These are phyloP conservation scores for Atherinosoma microstoma DNA, from an alignment of 2,797 vertebrate species.

Conservation along the genomic window DNA sequence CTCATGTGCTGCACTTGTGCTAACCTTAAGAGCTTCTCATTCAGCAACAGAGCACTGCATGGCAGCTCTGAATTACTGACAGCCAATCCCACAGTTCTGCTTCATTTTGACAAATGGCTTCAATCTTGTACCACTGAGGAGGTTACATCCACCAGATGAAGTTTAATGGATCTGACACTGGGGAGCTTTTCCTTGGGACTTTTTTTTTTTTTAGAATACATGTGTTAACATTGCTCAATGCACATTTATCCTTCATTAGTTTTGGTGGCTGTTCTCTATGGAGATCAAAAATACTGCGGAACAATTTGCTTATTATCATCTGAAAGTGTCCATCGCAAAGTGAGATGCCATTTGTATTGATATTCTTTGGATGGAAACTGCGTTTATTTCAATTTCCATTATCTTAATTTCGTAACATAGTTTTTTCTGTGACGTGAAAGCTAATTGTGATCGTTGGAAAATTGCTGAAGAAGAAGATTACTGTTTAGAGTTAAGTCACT, in stretches of 20 bases:
- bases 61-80: conserved; percentile 64
- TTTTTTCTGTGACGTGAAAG: conserved; percentile 6
- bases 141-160: conserved; percentile 51
- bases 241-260: conserved; percentile 8
- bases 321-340: not conserved
- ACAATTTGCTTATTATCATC: conserved; percentile 2
- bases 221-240: conserved; percentile 1
- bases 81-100: conserved; percentile 52
- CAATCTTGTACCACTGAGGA: conserved; percentile 46
- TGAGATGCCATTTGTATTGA: not conserved
- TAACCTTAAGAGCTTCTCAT: conserved; percentile 59
- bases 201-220: conserved; percentile 15
- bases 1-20: conserved; percentile 41
- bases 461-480: conserved; percentile 15
- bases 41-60: conserved; percentile 44
- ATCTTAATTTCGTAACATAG: conserved; percentile 9
- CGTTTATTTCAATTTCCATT: not conserved
- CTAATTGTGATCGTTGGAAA: not conserved
- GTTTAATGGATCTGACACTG: conserved; percentile 40
- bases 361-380: conserved; percentile 3
- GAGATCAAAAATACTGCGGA: not conserved
- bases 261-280: not conserved
- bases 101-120: conserved; percentile 63
- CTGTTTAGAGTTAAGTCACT: not conserved
- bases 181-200: conserved; percentile 35